Percentiles rank a stretch among this genome's conserved stretches.
Evolutionary conservation across 2,797 vertebrate genomes (phyloP).

Genomic region (Gymnodraco acuticeps): DNA sequence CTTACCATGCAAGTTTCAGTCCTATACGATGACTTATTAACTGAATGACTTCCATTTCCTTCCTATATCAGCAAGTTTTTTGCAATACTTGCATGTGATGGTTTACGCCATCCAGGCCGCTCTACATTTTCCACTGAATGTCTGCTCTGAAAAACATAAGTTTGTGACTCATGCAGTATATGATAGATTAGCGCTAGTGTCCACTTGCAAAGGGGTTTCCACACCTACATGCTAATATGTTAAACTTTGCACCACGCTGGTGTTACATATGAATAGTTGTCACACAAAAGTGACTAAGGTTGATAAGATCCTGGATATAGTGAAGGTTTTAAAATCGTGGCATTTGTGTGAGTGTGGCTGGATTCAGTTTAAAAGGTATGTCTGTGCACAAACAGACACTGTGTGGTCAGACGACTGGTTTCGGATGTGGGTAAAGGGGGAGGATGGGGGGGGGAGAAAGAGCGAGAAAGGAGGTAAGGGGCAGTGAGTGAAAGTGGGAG

Average conservation of each 20-base stretch:
- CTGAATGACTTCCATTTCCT: slow-evolving; percentile 28
- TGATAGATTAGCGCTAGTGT: slow-evolving; percentile 4
- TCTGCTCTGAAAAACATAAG: slow-evolving; percentile 3
- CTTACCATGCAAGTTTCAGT: slow-evolving; percentile 53
- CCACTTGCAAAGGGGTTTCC: slow-evolving; percentile 14
- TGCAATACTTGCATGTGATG: slow-evolving; percentile 50
- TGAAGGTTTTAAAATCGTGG: slow-evolving; percentile 30
- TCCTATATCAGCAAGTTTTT: slow-evolving; percentile 61
- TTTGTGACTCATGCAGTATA: slow-evolving; percentile 12
- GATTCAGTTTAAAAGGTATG: slow-evolving; percentile 63
- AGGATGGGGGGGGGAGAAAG: slow-evolving; percentile 17
- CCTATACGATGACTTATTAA: slow-evolving; percentile 70
- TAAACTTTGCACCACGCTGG: slow-evolving; percentile 14
- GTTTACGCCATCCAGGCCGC: background rate
- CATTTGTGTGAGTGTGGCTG: slow-evolving; percentile 47
- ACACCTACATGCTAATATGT: slow-evolving; percentile 25
- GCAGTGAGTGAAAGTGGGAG: slow-evolving; percentile 71
- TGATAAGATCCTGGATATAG: slow-evolving; percentile 41
- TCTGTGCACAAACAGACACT: slow-evolving; percentile 70
- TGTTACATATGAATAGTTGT: slow-evolving; percentile 29
- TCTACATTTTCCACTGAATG: slow-evolving; percentile 9
- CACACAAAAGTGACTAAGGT: slow-evolving; percentile 25
- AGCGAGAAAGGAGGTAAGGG: slow-evolving; percentile 64
- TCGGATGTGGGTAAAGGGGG: slow-evolving; percentile 58
- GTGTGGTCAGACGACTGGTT: slow-evolving; percentile 69